These are phyloP conservation scores for Sepioteuthis lessoniana DNA, from an alignment of 2,888 invertebrate genomes.

Conservation along the genomic window DNA sequence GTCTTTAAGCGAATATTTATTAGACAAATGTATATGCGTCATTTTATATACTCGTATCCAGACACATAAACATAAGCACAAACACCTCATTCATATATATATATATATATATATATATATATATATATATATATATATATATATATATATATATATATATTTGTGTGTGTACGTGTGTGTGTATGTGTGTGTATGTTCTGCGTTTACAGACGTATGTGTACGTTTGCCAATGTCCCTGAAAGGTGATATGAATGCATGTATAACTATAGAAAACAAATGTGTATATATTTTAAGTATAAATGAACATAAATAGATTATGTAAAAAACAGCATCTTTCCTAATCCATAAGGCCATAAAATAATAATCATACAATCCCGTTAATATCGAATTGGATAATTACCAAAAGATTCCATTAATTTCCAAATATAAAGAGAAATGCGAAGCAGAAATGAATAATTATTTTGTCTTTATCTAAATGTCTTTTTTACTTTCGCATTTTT, in stretches of 20 bases:
- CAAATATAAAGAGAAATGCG: conserved; percentile 1
- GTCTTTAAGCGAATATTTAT: too few species aligned
- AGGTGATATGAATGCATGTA: too few species aligned
- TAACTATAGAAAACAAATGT: not conserved
- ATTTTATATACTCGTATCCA: too few species aligned
- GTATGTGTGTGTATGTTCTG: too few species aligned
- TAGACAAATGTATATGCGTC: too few species aligned
- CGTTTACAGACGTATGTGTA: not conserved
- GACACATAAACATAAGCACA: too few species aligned
- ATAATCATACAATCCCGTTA: not conserved
- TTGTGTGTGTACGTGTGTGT: too few species aligned
- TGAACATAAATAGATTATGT: not conserved
- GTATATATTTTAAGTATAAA: not conserved
- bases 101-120: too few species aligned
- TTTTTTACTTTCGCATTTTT: not conserved
- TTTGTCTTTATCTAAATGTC: too few species aligned
- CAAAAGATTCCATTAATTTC: not conserved
- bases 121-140: too few species aligned
- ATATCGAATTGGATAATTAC: conserved; percentile 15
- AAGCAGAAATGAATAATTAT: not conserved
- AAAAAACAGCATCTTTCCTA: not conserved
- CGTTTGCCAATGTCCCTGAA: not conserved
- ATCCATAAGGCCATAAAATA: not conserved
- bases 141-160: too few species aligned
- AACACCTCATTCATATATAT: too few species aligned